A percentile compares a stretch with the other conserved stretches of the same genome.
Evolutionary conservation across 2,113 vertebrate genomes (phyloP).

Genomic region (Elachura formosa): DNA sequence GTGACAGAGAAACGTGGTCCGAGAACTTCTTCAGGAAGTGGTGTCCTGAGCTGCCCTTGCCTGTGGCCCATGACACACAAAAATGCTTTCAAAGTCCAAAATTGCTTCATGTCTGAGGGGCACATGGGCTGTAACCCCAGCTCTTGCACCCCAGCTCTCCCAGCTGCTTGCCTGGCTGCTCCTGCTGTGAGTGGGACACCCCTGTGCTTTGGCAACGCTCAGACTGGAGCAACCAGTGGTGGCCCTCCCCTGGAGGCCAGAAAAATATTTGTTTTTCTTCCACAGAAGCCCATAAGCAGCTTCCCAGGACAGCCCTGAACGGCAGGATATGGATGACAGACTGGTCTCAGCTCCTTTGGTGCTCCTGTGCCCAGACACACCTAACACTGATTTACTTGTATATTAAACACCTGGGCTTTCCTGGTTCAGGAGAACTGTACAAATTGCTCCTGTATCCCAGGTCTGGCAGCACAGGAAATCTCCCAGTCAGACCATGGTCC

Average conservation of each 20-base stretch:
- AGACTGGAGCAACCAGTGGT: rapidly evolving
- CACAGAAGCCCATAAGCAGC: rapidly evolving
- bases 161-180: background rate
- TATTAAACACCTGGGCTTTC: background rate
- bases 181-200: rapidly evolving
- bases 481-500: rapidly evolving
- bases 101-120: rapidly evolving
- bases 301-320: background rate
- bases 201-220: background rate
- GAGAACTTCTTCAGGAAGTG: background rate
- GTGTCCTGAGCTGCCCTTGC: background rate
- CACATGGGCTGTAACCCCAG: rapidly evolving
- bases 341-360: background rate
- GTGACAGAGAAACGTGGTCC: background rate
- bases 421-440: rapidly evolving
- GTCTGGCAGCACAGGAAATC: background rate
- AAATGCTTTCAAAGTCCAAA: background rate
- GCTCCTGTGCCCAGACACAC: background rate
- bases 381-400: background rate
- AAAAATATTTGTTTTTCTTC: background rate
- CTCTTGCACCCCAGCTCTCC: background rate
- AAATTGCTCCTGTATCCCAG: rapidly evolving
- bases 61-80: rapidly evolving
- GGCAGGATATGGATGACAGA: too few species aligned
- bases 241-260: background rate